phyloP scores from a whole-genome alignment of 1,140 invertebrate genomes.

The Tetramorium alpestre region DNA sequence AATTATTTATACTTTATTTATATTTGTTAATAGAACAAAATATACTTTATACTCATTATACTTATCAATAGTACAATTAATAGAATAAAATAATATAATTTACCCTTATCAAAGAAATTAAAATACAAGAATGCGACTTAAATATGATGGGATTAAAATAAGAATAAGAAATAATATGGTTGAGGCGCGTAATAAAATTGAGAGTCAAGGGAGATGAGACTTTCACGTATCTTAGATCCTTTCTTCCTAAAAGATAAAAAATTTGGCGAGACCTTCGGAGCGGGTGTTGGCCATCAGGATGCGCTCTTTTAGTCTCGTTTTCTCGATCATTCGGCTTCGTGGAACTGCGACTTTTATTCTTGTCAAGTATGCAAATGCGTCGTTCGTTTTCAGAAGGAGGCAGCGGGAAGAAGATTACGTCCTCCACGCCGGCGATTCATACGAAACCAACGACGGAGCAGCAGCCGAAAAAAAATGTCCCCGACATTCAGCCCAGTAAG shows the following conservation, averaged over 20 bases:
- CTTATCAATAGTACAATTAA: neutral
- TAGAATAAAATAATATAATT: neutral
- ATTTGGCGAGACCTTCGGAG: constrained; percentile 20
- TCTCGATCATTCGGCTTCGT: neutral
- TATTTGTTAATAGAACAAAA: neutral
- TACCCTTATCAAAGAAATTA: neutral
- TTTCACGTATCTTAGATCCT: neutral
- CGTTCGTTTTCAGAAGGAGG: constrained; percentile 54
- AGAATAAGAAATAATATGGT: neutral
- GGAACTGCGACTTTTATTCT: constrained; percentile 12
- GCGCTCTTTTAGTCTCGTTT: constrained; percentile 6
- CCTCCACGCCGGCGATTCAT: constrained; percentile 74
- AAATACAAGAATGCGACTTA: neutral
- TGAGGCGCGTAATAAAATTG: neutral
- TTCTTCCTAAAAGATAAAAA: neutral
- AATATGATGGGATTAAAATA: neutral
- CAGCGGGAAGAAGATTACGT: constrained; percentile 58
- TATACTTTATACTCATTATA: neutral
- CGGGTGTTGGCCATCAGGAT: neutral
- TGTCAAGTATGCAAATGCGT: constrained; percentile 39
- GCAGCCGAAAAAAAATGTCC: constrained; percentile 74
- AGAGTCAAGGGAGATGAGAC: neutral
- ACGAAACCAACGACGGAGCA: constrained; percentile 78
- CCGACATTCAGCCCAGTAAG: constrained; percentile 84
- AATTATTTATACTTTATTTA: neutral